Conservation (phyloP, 23 tunicate genomes). For the Halocynthia roretzi region DNA sequence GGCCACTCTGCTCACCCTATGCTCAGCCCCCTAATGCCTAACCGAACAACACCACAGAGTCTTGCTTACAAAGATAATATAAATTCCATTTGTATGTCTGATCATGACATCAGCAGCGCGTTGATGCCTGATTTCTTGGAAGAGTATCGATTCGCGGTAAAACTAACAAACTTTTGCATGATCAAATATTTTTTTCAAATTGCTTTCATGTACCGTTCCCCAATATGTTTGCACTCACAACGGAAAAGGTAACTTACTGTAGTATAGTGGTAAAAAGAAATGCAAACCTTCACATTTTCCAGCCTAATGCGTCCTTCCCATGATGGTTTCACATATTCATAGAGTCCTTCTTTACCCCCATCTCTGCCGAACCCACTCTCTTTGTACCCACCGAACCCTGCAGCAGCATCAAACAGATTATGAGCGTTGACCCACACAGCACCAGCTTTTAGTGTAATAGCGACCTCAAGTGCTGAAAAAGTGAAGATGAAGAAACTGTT, state of each 20-base stretch:
- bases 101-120: no score
- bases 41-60: no score
- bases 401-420: conserved; percentile 95
- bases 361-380: conserved; percentile 95
- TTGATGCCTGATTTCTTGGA: no score
- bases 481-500: not conserved
- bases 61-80: no score
- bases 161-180: not conserved
- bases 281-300: conserved; percentile 20
- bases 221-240: not conserved
- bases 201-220: not conserved
- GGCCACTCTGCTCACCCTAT: no score
- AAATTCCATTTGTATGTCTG: no score
- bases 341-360: conserved; percentile 97
- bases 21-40: no score
- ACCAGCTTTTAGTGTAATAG: conserved; percentile 87
- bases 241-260: no score
- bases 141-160: no score
- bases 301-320: conserved; percentile 56
- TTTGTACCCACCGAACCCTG: conserved; percentile 93
- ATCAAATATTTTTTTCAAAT: not conserved
- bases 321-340: conserved; percentile 69
- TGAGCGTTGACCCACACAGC: conserved; percentile 96
- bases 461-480: conserved; percentile 75
- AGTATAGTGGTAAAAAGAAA: not conserved